Percentiles rank a stretch among this genome's conserved stretches.
phyloP scores from a whole-genome alignment of 2,113 vertebrate species.

The Macroglossus sobrinus region DNA sequence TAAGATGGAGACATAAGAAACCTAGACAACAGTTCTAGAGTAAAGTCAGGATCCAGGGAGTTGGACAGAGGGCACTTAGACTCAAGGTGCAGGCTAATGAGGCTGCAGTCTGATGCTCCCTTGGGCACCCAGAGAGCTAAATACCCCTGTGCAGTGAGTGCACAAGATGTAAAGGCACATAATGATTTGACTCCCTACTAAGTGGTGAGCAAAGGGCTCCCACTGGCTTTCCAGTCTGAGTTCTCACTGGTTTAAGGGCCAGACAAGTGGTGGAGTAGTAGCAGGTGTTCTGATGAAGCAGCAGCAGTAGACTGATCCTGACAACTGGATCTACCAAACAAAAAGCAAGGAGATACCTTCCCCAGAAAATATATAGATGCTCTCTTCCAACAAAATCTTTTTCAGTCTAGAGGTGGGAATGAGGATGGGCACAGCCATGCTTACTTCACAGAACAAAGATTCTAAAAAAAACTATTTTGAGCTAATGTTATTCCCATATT shows the following conservation, averaged over 20 bases:
- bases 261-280: background rate
- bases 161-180: background rate
- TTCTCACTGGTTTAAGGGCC: background rate
- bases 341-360: background rate
- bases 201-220: background rate
- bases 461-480: background rate
- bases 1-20: background rate
- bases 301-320: background rate
- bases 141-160: background rate
- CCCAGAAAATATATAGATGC: background rate
- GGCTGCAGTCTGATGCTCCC: background rate
- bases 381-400: background rate
- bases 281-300: background rate
- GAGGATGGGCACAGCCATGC: background rate
- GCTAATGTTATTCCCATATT: background rate
- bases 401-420: background rate
- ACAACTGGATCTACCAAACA: background rate
- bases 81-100: background rate
- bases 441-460: background rate
- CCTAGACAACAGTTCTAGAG: background rate
- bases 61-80: background rate
- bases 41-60: background rate
- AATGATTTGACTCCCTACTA: background rate
- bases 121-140: background rate
- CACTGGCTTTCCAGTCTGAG: background rate